Conservation (phyloP, 2,888 invertebrate genomes). For the Phortica magna region DNA sequence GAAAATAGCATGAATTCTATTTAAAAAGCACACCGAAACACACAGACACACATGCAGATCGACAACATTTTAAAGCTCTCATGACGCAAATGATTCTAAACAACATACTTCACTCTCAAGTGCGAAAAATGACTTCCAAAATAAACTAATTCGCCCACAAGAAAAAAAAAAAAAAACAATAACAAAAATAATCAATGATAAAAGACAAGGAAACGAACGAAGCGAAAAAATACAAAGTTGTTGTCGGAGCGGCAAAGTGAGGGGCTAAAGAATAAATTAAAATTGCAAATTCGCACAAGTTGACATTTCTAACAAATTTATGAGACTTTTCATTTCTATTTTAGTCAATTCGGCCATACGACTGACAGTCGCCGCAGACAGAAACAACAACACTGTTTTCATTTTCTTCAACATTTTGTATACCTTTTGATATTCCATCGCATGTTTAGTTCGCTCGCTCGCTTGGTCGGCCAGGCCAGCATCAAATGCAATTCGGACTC, state of each 20-base stretch:
- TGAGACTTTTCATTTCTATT: constrained; percentile 30
- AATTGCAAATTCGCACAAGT: constrained; percentile 27
- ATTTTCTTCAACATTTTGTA: too few species aligned
- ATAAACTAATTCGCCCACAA: constrained; percentile 5
- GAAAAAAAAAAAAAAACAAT: neutral
- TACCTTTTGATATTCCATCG: too few species aligned
- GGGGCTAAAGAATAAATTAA: constrained; percentile 10
- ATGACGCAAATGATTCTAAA: too few species aligned
- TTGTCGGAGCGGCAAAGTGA: neutral
- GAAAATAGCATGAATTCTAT: neutral
- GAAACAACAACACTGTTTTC: neutral
- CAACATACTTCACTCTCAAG: neutral
- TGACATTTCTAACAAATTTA: constrained; percentile 29
- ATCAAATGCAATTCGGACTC: neutral
- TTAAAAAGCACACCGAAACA: neutral
- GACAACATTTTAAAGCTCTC: too few species aligned
- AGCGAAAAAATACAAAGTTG: neutral
- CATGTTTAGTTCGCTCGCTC: too few species aligned
- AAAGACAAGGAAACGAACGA: neutral
- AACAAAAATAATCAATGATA: neutral
- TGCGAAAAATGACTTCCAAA: neutral
- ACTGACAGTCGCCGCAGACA: neutral
- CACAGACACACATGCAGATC: too few species aligned
- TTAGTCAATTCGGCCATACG: neutral
- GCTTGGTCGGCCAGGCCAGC: too few species aligned